Conservation (phyloP, 2,888 invertebrate species). For the Leptopterna dolabrata region DNA sequence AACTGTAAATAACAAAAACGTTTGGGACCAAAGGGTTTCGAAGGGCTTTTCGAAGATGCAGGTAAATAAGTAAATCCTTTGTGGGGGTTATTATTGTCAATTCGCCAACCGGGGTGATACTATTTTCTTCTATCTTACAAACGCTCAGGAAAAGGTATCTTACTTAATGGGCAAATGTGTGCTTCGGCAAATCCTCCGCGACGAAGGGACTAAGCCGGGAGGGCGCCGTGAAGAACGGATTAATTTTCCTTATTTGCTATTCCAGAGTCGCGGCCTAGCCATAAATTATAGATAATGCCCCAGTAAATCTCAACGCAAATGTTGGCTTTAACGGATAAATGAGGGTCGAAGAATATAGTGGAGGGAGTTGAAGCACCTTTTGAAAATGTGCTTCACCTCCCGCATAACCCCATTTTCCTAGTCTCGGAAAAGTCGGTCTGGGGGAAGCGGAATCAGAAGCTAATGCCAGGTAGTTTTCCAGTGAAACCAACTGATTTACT, state of each 20-base stretch:
- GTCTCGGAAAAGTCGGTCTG: neutral
- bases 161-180: neutral
- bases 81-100: too few species aligned
- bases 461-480: neutral
- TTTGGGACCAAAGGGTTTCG: too few species aligned
- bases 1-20: too few species aligned
- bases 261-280: slow-evolving; percentile 17
- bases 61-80: too few species aligned
- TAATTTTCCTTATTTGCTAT: slow-evolving; percentile 49
- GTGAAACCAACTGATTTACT: slow-evolving; percentile 12
- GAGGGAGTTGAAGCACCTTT: neutral
- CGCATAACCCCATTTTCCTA: neutral
- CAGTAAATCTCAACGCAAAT: slow-evolving; percentile 28
- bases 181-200: neutral
- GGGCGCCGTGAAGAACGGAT: slow-evolving; percentile 20
- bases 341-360: neutral
- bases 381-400: slow-evolving; percentile 18
- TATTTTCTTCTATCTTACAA: neutral
- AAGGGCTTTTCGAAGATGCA: too few species aligned
- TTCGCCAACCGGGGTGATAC: too few species aligned
- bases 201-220: neutral
- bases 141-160: neutral
- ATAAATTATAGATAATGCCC: slow-evolving; percentile 46
- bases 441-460: neutral
- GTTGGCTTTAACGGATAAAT: neutral